Base-by-base conservation (phyloP, 2,888 invertebrate genomes). In the Agriopis aurantiaria region DNA sequence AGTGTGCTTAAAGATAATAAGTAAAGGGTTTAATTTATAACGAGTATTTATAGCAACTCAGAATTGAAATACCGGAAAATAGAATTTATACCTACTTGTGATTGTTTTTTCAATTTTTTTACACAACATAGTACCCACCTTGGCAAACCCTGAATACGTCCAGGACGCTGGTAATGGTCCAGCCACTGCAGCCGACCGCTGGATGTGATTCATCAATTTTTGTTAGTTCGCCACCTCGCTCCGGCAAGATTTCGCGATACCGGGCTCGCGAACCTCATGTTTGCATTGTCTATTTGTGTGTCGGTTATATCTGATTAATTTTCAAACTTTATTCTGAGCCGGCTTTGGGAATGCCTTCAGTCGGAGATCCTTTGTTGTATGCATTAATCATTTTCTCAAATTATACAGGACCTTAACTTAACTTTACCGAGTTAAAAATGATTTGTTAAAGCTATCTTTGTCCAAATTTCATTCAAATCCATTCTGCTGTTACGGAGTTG, bases 191-290 rank as follows among this genome's bases (percentile, higher is more conserved):
- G 71, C 70, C 72, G 69, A 68, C 72, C 57, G 58, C 59, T 70
- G 59, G 69, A 79, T 83, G 82, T 85, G 85, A 87, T 88, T 85
- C 87, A 88, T 88, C 84, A 85, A 86, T 85, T 87, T 89, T 88
- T 82, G 85, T 85, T 85, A 80, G 82, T 82, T 78, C 77, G 78
- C 77, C 78, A 82, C 79, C 82, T 81, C 81, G 74, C 68, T 65
- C 65, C 56, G 9, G 23, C 23, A 74, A 80, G 83, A 84, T 85
- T 81, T 75, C 33, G 55, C 66, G 72, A 72, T 69, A 74, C 43
- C 46, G 23, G 46, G 40, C 52, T 65, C 48, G 66, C 64, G 46
- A 70, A 65, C 62, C 74, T 80, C 74, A 73, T 79, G 76, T 80
- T 81, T 80, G 78, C 75, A 78, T 82, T 85, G 78, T 80, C 79